These are phyloP conservation scores for Belonocnema kinseyi DNA, from an alignment of 1,140 invertebrate species.

Conservation along the genomic window DNA sequence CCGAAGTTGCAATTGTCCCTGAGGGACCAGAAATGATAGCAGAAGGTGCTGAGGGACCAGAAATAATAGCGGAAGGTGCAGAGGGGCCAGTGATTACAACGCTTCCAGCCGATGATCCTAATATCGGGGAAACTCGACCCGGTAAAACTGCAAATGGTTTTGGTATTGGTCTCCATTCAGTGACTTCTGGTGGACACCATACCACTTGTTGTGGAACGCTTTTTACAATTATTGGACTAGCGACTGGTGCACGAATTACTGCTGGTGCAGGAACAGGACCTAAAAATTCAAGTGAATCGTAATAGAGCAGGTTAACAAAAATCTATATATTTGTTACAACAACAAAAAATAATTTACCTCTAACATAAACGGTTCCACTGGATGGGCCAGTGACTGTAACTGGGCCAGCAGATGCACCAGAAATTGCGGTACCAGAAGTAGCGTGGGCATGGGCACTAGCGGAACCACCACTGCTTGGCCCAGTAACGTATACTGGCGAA, in stretches of 20 bases:
- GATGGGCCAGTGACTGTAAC: conserved; percentile 53
- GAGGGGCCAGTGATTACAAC: conserved; percentile 41
- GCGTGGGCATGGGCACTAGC: conserved; percentile 46
- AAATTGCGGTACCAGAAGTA: conserved; percentile 32
- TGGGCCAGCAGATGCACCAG: conserved; percentile 41
- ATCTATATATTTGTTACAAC: neutral
- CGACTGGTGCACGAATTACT: neutral
- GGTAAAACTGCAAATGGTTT: conserved; percentile 8
- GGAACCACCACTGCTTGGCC: neutral
- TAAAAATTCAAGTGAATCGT: neutral
- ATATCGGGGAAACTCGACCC: conserved; percentile 9
- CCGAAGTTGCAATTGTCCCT: conserved; percentile 44
- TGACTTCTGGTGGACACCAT: conserved; percentile 23
- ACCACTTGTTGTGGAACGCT: conserved; percentile 1
- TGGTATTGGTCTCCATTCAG: conserved; percentile 22
- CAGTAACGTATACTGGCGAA: no score
- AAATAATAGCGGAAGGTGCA: conserved; percentile 37
- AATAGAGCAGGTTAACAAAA: neutral
- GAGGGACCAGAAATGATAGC: conserved; percentile 46
- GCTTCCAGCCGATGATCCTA: conserved; percentile 36
- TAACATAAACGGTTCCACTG: conserved; percentile 10
- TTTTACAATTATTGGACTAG: conserved; percentile 19
- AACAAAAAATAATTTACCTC: neutral
- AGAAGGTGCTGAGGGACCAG: conserved; percentile 40
- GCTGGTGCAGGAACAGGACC: neutral